A percentile compares a stretch with the other conserved stretches of the same genome.
These are phyloP conservation scores for Epinephelus coioides DNA, from an alignment of 2,797 vertebrate genomes.

Conservation along the genomic window DNA sequence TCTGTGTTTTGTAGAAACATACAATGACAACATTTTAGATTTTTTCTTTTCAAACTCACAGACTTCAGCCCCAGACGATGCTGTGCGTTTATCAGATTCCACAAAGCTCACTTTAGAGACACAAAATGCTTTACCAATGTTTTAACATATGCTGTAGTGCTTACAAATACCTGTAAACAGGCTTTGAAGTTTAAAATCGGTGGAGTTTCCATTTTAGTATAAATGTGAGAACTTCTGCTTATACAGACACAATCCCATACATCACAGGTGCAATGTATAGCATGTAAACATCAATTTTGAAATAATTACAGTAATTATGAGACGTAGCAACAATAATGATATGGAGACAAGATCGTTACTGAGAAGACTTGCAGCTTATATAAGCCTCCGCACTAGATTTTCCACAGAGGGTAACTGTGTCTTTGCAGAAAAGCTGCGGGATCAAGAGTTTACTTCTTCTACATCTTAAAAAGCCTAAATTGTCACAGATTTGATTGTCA, in stretches of 20 bases:
- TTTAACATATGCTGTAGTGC: background rate
- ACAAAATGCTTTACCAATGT: background rate
- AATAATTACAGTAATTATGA: slow-evolving; percentile 9
- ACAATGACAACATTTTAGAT: too few relatives aligned
- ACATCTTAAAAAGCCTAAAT: slow-evolving; percentile 19
- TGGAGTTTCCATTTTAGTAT: background rate
- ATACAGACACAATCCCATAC: background rate
- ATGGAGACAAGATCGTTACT: background rate
- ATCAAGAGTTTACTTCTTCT: slow-evolving; percentile 7
- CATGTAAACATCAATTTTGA: background rate
- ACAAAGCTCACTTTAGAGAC: background rate
- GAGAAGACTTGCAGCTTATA: background rate
- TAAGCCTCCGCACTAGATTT: background rate
- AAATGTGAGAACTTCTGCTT: background rate
- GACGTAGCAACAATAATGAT: background rate
- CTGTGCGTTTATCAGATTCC: background rate
- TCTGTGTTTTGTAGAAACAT: too few relatives aligned
- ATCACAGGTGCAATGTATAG: background rate
- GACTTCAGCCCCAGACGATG: background rate
- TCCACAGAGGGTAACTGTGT: background rate
- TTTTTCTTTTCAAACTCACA: background rate
- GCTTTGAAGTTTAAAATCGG: background rate
- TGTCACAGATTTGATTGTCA: slow-evolving; percentile 44
- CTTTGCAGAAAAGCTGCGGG: background rate
- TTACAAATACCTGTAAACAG: background rate